Evolutionary conservation across 2,888 invertebrate genomes (phyloP), one percentile per base, ranked within the genome.

Genomic region (Empis livida): DNA sequence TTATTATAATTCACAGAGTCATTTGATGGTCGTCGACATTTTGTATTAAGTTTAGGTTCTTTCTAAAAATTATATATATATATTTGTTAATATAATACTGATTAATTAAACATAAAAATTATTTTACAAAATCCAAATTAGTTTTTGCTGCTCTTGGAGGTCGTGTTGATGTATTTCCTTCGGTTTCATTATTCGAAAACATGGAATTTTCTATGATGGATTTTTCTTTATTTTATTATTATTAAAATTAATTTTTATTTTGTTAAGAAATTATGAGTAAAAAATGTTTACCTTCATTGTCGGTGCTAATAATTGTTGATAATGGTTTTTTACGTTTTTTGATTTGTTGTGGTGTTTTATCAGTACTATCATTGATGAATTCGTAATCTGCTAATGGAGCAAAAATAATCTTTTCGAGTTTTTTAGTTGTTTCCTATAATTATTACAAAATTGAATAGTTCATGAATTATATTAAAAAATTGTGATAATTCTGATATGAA

Each of bases 271-370:
- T 13, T 6, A 13, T 32, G 20, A 20, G 8, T 17, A 44, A 30
- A 30, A 4, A 32, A 9, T 14, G 51, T 49, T 51, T 51, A 55
- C 54, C 50, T 13, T 63, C 60, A 37, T 50, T 47, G 43, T 65
- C 66, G 2, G 15, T n/a, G n/a, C 13, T 16, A 11, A 43, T 46
- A 5, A 66, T 45, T 5, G 57, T 52, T 13, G 59, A 44, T 3
- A 66, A 48, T 1, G 62, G 63, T 45, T 66, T 66, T 1, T 55
- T 42, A 1, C 64, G 61, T 45, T 67, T 66, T 43, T 64, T 65
- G 9, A 53, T 57, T 40, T 64, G 65, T 43, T 64, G 63, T 9
- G 65, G 67, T 2, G 65, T 38, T 38, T 38, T 38, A 10, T 16
- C 38, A 27, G 8, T 9, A 27, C 9, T 3, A 20, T 20, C 5